phyloP scores from a whole-genome alignment of 2,888 invertebrate species.

The Plagodis pulveraria region DNA sequence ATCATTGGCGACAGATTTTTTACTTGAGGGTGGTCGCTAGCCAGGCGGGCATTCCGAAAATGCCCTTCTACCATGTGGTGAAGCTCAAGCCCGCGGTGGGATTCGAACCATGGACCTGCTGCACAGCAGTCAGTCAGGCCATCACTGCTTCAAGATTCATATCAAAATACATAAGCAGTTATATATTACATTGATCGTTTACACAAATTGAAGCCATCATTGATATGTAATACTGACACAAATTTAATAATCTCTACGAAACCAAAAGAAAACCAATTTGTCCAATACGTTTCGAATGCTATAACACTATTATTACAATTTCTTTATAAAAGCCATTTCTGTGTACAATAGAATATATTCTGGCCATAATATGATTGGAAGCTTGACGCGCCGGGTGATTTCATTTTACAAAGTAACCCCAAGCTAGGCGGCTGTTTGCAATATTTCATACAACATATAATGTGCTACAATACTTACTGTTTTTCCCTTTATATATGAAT shows the following conservation, averaged over 20 bases:
- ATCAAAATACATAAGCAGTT: too few species aligned
- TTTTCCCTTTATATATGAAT: neutral
- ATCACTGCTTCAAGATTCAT: too few species aligned
- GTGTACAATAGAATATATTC: conserved; percentile 17
- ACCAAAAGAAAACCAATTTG: conserved; percentile 15
- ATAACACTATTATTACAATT: conserved; percentile 23
- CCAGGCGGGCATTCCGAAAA: too few species aligned
- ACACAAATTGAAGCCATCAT: too few species aligned
- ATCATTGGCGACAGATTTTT: too few species aligned
- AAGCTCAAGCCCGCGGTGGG: too few species aligned
- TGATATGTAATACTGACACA: neutral
- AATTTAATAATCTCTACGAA: conserved; percentile 10
- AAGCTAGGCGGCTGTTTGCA: conserved; percentile 46
- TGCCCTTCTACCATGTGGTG: too few species aligned
- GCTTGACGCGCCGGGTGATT: conserved; percentile 42
- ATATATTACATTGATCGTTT: too few species aligned
- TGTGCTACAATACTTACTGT: neutral
- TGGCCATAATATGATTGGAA: conserved; percentile 20
- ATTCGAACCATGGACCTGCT: too few species aligned
- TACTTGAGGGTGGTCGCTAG: too few species aligned
- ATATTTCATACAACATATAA: conserved; percentile 36
- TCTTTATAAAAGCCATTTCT: conserved; percentile 24
- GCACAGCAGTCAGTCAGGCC: too few species aligned
- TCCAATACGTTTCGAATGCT: conserved; percentile 23
- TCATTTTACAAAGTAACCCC: conserved; percentile 69